phyloP scores from a whole-genome alignment of 2,113 vertebrate genomes.

The Monopterus albus region DNA sequence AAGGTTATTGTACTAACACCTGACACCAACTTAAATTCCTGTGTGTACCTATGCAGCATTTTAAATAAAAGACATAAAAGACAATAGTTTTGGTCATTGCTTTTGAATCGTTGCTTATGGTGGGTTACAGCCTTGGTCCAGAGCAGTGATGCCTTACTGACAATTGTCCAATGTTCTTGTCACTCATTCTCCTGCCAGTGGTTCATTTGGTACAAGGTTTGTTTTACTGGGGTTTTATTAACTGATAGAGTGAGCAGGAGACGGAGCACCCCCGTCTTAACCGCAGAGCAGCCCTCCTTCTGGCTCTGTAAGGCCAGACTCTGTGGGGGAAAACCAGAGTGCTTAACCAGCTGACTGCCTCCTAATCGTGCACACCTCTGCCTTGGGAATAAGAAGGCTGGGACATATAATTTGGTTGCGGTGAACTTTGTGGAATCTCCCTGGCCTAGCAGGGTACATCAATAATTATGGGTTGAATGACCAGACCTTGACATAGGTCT shows the following conservation, averaged over 20 bases:
- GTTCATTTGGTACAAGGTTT: constrained; percentile 63
- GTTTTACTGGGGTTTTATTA: constrained; percentile 75
- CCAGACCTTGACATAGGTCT: constrained; percentile 73
- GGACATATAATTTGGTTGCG: constrained; percentile 70
- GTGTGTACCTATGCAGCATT: not conserved
- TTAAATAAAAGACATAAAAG: too few species aligned
- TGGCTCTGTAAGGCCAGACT: constrained; percentile 57
- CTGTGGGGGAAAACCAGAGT: constrained; percentile 56
- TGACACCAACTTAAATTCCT: not conserved
- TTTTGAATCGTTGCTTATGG: too few species aligned
- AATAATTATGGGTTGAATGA: constrained; percentile 75
- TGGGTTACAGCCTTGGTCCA: constrained; percentile 7
- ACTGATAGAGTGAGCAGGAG: constrained; percentile 65
- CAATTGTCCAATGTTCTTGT: constrained; percentile 42
- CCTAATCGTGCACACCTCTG: constrained; percentile 59
- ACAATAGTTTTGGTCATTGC: too few species aligned
- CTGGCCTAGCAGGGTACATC: constrained; percentile 50
- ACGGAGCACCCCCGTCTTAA: constrained; percentile 32
- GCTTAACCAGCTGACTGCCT: constrained; percentile 58
- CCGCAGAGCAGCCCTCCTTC: constrained; percentile 37
- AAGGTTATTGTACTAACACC: not conserved
- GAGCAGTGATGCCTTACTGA: constrained; percentile 18
- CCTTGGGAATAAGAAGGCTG: constrained; percentile 46
- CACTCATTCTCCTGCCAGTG: constrained; percentile 56
- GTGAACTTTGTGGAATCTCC: constrained; percentile 63